Evolutionary conservation across 2,113 vertebrate genomes (phyloP).

Genomic region (Pteropus alecto): DNA sequence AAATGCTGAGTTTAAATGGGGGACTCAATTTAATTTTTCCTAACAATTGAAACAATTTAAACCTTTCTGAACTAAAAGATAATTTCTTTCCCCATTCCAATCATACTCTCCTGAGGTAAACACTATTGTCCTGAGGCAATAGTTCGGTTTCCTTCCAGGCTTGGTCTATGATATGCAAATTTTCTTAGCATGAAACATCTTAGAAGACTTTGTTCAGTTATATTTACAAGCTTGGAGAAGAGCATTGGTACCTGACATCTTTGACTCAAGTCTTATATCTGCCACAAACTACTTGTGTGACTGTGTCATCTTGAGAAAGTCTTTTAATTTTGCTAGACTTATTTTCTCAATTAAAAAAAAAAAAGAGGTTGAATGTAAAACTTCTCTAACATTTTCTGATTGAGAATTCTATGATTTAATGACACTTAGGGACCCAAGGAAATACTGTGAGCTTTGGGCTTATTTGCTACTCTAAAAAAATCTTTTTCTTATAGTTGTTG

Average conservation of each 20-base stretch:
- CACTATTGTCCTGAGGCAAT: not conserved
- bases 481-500: not conserved
- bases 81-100: not conserved
- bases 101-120: not conserved
- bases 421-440: not conserved
- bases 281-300: not conserved
- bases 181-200: not conserved
- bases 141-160: not conserved
- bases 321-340: not conserved
- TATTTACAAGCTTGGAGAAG: not conserved
- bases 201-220: not conserved
- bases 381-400: not conserved
- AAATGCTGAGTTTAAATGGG: not conserved
- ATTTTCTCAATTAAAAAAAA: not conserved
- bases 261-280: not conserved
- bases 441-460: not conserved
- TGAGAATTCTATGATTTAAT: not conserved
- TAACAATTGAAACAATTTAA: not conserved
- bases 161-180: not conserved
- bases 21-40: not conserved
- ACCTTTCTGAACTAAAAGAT: not conserved
- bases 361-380: not conserved
- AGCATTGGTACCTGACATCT: not conserved
- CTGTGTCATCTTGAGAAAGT: not conserved
- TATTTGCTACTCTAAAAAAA: not conserved